phyloP scores from a whole-genome alignment of 2,888 invertebrate species.

The Globia sparganii region DNA sequence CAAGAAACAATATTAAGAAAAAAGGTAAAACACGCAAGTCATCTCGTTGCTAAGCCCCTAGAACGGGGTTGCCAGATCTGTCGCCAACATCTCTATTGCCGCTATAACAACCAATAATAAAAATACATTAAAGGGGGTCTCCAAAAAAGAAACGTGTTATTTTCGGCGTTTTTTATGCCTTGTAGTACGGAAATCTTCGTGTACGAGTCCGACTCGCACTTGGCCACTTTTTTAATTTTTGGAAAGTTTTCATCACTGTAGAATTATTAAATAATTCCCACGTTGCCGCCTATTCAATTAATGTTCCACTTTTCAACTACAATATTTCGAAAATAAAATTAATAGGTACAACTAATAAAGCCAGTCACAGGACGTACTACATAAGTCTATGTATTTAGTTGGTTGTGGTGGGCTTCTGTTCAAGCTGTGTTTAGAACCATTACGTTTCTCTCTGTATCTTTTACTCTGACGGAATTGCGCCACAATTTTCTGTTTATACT shows the following conservation, averaged over 20 bases:
- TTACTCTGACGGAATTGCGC: conserved; percentile 48
- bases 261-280: neutral
- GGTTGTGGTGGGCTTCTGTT: conserved; percentile 41
- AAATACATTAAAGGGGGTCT: no score
- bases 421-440: conserved; percentile 49
- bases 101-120: no score
- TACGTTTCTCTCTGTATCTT: conserved; percentile 44
- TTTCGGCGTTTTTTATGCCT: neutral
- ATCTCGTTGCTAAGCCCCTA: no score
- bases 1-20: no score
- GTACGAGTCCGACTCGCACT: neutral
- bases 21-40: no score
- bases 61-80: no score
- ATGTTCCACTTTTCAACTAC: neutral
- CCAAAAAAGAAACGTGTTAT: neutral
- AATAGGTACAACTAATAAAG: conserved; percentile 25
- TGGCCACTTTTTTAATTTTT: neutral
- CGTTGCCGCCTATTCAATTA: neutral
- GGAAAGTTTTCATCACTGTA: neutral
- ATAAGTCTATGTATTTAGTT: conserved; percentile 50
- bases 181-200: neutral
- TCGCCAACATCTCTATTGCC: no score
- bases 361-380: conserved; percentile 16
- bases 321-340: neutral
- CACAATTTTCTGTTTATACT: conserved; percentile 21